Evolutionary conservation across 2,113 vertebrate genomes (phyloP), one percentile per base, ranked within the genome.

Genomic region (Coturnix japonica): DNA sequence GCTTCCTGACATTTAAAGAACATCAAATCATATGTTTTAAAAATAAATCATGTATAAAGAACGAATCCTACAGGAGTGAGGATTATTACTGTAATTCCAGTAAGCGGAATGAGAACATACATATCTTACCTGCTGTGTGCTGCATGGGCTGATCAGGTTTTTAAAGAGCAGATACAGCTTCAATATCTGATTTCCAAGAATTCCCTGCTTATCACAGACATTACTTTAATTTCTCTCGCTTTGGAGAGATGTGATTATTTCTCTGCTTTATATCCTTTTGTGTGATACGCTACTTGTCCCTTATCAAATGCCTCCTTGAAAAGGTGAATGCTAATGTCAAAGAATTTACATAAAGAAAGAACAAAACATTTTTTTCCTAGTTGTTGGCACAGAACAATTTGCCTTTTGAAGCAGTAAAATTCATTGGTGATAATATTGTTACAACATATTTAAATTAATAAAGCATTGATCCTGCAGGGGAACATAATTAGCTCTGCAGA

Each of bases 371-470:
- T 60, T 31, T 85, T 74, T 77, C 84, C 47, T 91, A 81, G 84
- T 81, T 87, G 56, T 90, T 92, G 37, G 47, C 47, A 64, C 21
- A 88, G 53, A 94, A 61, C 43, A 82, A 92, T 91, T 93, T 81
- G 63, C 60, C 57, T 93, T 93, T 91, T 72, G 47, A 93, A 93
- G 81, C 64, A 71, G 74, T 87, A 80, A 92, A 95, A 89, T 78
- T 85, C 89, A 91, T 75, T 87, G 71, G 63, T 89, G 73, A 87
- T 89, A 92, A 87, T 78, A 89, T 54, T 93, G 83, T 79, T 81
- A 75, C 73, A 93, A 95, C 53, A 87, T 76, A 88, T 87, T 93
- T 84, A 91, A 91, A 81, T 86, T 47, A 95, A 59, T 81, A 91
- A 91, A 91, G 66, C 49, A 57, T 44, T 80, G 78, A 93, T 92